These are phyloP conservation scores for Fundulus diaphanus DNA, from an alignment of 2,797 vertebrate species.

Conservation along the genomic window DNA sequence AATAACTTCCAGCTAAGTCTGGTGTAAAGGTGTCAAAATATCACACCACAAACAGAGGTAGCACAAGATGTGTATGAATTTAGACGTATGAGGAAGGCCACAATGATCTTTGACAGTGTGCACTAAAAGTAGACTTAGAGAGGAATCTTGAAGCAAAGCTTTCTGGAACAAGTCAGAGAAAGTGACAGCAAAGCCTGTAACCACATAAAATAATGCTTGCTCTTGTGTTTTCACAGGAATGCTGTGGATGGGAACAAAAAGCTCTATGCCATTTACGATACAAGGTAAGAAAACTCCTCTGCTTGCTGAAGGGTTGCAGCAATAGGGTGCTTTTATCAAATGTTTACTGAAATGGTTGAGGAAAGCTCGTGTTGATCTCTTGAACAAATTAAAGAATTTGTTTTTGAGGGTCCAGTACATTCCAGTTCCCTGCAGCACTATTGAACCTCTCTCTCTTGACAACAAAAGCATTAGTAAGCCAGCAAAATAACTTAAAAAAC, in stretches of 20 bases:
- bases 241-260: constrained; percentile 93
- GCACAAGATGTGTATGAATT: not conserved
- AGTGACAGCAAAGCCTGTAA: not conserved
- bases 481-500: not conserved
- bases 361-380: not conserved
- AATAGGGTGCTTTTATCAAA: not conserved
- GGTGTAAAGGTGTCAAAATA: not conserved
- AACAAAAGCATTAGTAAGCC: not conserved
- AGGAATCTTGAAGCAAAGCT: constrained; percentile 2
- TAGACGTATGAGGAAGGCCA: not conserved
- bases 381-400: constrained; percentile 10
- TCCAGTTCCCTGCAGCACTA: not conserved
- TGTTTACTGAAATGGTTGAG: constrained; percentile 6
- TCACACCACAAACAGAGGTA: not conserved
- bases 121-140: constrained; percentile 7
- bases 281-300: constrained; percentile 84
- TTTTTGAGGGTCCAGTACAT: not conserved
- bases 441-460: not conserved
- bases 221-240: constrained; percentile 85
- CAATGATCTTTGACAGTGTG: not conserved
- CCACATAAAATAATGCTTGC: constrained; percentile 19
- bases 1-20: not conserved
- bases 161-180: not conserved
- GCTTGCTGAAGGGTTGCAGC: not conserved
- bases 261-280: constrained; percentile 92